A percentile compares a stretch with the other conserved stretches of the same genome.
Evolutionary conservation across 2,797 vertebrate species (phyloP).

Genomic region (Protonibea diacanthus): DNA sequence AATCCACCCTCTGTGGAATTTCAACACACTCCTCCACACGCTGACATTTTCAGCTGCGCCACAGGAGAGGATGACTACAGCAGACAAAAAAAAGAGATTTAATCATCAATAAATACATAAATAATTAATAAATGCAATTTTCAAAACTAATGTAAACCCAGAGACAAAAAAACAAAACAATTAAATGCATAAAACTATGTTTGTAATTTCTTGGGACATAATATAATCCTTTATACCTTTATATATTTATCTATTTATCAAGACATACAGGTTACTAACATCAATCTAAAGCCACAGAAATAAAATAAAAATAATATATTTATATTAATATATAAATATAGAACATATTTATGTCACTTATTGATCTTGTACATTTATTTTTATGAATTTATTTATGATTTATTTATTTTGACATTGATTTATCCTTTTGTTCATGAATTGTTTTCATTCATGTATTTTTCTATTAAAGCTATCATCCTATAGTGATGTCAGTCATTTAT

Average conservation of each 20-base stretch:
- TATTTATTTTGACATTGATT: background rate
- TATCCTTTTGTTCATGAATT: background rate
- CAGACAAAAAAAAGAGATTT: background rate
- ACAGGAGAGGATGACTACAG: background rate
- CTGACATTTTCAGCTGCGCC: slow-evolving; percentile 19
- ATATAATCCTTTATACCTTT: background rate
- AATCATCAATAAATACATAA: background rate
- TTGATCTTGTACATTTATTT: too few species aligned
- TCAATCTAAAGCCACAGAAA: too few species aligned
- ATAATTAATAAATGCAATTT: background rate
- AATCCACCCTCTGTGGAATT: background rate
- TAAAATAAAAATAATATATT: too few species aligned
- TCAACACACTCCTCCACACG: slow-evolving; percentile 19
- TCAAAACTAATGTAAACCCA: background rate
- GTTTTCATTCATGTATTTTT: background rate
- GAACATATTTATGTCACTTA: too few species aligned
- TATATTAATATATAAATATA: too few species aligned
- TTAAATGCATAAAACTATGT: background rate
- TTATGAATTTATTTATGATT: too few species aligned
- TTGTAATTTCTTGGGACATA: background rate
- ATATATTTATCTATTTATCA: background rate
- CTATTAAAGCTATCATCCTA: background rate
- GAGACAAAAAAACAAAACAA: background rate
- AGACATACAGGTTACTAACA: too few species aligned
- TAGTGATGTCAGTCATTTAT: background rate